A percentile compares a stretch with the other conserved stretches of the same genome.
Conservation (phyloP, 2,113 vertebrate species). For the Chaetura pelagica region DNA sequence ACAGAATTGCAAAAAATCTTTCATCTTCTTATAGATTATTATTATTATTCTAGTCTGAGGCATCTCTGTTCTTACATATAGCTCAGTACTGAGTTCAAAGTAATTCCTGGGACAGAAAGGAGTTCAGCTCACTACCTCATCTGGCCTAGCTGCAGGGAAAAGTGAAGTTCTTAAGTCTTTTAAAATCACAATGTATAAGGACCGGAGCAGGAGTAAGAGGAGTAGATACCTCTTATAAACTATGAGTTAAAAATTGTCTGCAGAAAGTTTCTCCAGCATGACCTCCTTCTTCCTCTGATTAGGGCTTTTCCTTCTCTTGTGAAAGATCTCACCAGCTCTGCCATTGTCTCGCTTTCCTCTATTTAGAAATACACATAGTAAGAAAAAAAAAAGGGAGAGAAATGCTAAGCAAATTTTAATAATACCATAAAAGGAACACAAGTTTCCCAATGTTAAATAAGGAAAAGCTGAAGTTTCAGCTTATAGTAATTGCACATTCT, state of each 20-base stretch:
- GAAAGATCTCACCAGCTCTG: not conserved
- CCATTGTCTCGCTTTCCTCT: not conserved
- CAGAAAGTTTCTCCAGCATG: not conserved
- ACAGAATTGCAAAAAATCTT: not conserved
- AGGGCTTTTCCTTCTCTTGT: not conserved
- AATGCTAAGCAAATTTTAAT: not conserved
- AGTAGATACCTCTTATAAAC: not conserved
- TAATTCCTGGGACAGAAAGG: not conserved
- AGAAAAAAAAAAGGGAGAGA: fast-evolving
- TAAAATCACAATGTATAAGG: not conserved
- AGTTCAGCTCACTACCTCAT: not conserved
- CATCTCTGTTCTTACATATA: not conserved
- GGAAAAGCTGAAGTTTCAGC: not conserved
- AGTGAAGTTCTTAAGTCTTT: not conserved
- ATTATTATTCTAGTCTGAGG: not conserved
- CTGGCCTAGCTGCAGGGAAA: not conserved
- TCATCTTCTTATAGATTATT: not conserved
- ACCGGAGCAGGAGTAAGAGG: not conserved
- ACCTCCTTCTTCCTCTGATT: not conserved
- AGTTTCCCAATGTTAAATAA: not conserved
- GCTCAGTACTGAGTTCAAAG: not conserved
- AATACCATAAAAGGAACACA: not conserved
- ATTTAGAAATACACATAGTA: fast-evolving
- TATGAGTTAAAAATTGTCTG: not conserved
- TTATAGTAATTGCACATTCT: not conserved